Base-by-base conservation (phyloP, 2,797 vertebrate genomes). In the Artibeus jamaicensis region DNA sequence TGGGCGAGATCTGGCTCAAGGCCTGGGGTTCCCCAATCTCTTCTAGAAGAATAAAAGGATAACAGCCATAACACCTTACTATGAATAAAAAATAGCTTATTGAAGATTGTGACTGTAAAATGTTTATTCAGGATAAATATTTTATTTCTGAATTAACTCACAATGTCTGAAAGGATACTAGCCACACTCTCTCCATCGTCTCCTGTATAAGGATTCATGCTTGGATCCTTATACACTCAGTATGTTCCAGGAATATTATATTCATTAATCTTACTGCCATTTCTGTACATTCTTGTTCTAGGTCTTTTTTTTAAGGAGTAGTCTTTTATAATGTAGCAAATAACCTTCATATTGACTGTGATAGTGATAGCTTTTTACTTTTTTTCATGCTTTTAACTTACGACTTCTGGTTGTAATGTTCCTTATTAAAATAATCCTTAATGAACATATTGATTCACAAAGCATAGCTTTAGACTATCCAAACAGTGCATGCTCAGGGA, bases 141-240 rank as follows among this genome's bases (percentile, higher is more conserved):
- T 91, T 90, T 77, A 90, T 82, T 86, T 92, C 65, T 93, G 34
- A 87, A 70, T 84, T 83, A 83, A 71, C n/a, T 90, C 71, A 83
- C 32, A 74, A 14, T 46, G 29, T 10, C 29, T 82, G 62, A 79
- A 73, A 85, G 16, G 12, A 53, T 62, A 78, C 84, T 86, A 74
- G 26, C 26, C 76, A 70, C 2, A 73, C 8, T 79, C 29, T 76
- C 39, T 10, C 22, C 37, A 26, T 32, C 68, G n/a, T 94, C 59
- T 90, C n/a, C n/a, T n/a, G 4, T 10, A 34, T 5, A 73, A 14
- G 12, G 14, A 74, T 50, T 83, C 89, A 84, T 62, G 50, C 26
- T 90, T 65, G 32, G 50, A 74, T n/a, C n/a, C n/a, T n/a, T n/a
- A n/a, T 4, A 86, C 12, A 84, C 2, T 90, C 55, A 53, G 10